Evolutionary conservation across 2,113 vertebrate genomes (phyloP).

Genomic region (Theristicus caerulescens): DNA sequence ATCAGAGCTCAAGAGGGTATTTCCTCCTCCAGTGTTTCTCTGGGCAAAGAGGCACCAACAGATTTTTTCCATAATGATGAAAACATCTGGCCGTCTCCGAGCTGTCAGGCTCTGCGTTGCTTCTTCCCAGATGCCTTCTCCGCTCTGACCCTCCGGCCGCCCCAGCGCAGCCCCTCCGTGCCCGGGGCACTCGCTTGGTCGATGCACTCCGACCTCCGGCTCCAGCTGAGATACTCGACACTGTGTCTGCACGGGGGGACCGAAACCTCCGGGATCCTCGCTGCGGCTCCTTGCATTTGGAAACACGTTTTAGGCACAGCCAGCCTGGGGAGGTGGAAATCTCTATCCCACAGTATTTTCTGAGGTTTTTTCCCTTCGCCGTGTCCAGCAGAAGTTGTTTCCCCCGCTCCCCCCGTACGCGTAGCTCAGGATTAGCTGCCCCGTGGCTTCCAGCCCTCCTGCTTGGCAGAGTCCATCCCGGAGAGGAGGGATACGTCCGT

Average conservation of each 20-base stretch:
- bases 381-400: background rate
- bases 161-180: background rate
- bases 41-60: constrained; percentile 58
- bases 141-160: background rate
- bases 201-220: background rate
- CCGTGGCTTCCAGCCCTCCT: background rate
- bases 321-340: background rate
- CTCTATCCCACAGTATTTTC: background rate
- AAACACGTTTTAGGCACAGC: background rate
- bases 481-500: background rate
- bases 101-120: constrained; percentile 46
- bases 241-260: background rate
- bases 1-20: constrained; percentile 45
- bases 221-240: background rate
- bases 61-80: constrained; percentile 50
- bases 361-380: background rate
- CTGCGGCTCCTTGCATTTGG: background rate
- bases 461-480: background rate
- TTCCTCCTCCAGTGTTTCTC: constrained; percentile 37
- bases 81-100: constrained; percentile 17
- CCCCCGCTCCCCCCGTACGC: fast-evolving
- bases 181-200: background rate
- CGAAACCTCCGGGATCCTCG: background rate
- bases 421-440: background rate
- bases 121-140: constrained; percentile 32